These are phyloP conservation scores for Tetanocera ferruginea DNA, from an alignment of 2,888 invertebrate genomes.

Conservation along the genomic window DNA sequence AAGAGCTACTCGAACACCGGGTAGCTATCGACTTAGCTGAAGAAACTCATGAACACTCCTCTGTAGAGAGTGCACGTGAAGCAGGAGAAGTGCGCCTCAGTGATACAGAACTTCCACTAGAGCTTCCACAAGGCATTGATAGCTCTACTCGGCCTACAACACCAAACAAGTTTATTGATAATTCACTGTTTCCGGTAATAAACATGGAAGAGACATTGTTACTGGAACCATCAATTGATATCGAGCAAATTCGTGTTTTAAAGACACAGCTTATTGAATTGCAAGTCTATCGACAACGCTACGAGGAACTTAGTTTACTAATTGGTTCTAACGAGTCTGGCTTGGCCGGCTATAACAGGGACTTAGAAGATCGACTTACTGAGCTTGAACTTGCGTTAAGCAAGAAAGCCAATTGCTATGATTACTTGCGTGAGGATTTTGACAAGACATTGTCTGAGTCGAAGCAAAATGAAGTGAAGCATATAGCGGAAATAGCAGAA, in stretches of 20 bases:
- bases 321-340: slow-evolving; percentile 61
- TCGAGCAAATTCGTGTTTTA: slow-evolving; percentile 48
- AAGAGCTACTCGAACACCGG: slow-evolving; percentile 52
- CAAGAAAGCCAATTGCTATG: slow-evolving; percentile 56
- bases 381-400: slow-evolving; percentile 57
- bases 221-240: slow-evolving; percentile 46
- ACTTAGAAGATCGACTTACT: slow-evolving; percentile 57
- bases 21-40: slow-evolving; percentile 35
- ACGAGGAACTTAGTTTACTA: slow-evolving; percentile 61
- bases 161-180: slow-evolving; percentile 56
- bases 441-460: slow-evolving; percentile 57
- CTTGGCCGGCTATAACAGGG: slow-evolving; percentile 54
- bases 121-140: slow-evolving; percentile 50
- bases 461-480: slow-evolving; percentile 57
- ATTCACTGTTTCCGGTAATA: slow-evolving; percentile 58
- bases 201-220: slow-evolving; percentile 25
- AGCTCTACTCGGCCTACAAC: slow-evolving; percentile 64
- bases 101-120: slow-evolving; percentile 25
- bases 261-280: slow-evolving; percentile 55
- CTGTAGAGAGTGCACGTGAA: slow-evolving; percentile 61
- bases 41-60: slow-evolving; percentile 60
- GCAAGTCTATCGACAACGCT: slow-evolving; percentile 58
- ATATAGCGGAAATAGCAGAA: slow-evolving; percentile 56
- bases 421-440: slow-evolving; percentile 64
- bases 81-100: slow-evolving; percentile 48